A percentile compares a stretch with the other conserved stretches of the same genome.
Evolutionary conservation across 1,140 invertebrate species (phyloP).

Genomic region (Galleria mellonella): DNA sequence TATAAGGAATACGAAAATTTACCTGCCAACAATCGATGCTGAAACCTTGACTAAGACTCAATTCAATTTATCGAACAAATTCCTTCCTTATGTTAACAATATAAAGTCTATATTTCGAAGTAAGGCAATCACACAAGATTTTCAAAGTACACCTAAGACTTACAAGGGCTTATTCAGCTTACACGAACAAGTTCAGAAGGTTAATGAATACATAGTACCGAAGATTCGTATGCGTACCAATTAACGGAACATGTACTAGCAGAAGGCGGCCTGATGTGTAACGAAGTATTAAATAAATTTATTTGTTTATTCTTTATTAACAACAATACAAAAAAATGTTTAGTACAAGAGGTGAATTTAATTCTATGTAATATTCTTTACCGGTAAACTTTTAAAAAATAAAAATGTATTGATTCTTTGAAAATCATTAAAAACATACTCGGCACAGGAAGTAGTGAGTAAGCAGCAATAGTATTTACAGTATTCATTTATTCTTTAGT

Average conservation of each 20-base stretch:
- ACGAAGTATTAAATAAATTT: too few relatives aligned
- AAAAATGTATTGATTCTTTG: too few relatives aligned
- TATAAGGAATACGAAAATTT: neutral
- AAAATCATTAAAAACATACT: too few relatives aligned
- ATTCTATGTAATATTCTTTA: too few relatives aligned
- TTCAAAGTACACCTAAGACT: neutral
- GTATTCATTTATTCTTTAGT: too few relatives aligned
- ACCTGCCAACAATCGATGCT: constrained; percentile 1
- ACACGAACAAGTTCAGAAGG: constrained; percentile 1
- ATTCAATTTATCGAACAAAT: neutral
- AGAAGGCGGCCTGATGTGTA: too few relatives aligned
- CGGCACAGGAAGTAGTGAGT: too few relatives aligned
- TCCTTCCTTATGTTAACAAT: neutral
- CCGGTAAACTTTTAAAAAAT: too few relatives aligned
- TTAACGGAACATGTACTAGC: constrained; percentile 11
- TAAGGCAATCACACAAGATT: neutral
- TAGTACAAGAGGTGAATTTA: too few relatives aligned
- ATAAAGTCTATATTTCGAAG: neutral
- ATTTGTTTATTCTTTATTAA: too few relatives aligned
- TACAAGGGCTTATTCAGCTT: constrained; percentile 5
- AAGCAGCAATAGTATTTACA: too few relatives aligned
- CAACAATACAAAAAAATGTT: too few relatives aligned
- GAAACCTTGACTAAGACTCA: neutral
- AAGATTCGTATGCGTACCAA: constrained; percentile 20
- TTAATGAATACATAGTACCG: constrained; percentile 1